Conservation (phyloP, 2,797 vertebrate genomes). For the Sebastes iracundus region DNA sequence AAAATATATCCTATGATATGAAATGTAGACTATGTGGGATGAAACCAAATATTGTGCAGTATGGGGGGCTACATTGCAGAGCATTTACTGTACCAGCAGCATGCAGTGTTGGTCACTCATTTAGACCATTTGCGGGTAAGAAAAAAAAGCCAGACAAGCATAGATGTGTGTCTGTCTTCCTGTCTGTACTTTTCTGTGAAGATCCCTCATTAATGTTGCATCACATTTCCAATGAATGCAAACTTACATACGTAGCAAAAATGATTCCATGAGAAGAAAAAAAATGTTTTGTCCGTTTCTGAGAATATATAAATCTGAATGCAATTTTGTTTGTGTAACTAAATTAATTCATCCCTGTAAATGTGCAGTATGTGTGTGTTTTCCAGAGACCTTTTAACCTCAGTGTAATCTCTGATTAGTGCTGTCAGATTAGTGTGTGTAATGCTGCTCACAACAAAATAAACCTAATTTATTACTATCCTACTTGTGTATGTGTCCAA, state of each 20-base stretch:
- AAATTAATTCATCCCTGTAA: neutral
- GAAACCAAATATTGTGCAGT: no score
- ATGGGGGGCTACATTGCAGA: neutral
- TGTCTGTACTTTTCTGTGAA: neutral
- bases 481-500: neutral
- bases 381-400: neutral
- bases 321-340: neutral
- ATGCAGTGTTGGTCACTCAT: neutral
- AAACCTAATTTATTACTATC: neutral
- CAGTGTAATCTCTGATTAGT: constrained; percentile 6
- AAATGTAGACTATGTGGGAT: no score
- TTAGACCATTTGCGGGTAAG: neutral
- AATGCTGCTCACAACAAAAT: neutral
- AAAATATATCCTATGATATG: no score
- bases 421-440: neutral
- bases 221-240: neutral
- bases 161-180: no score
- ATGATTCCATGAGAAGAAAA: no score
- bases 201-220: neutral
- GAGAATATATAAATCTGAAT: neutral
- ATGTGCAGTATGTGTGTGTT: neutral
- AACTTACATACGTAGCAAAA: no score
- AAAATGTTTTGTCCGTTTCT: no score
- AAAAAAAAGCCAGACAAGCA: no score
- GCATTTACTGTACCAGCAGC: no score